These are phyloP conservation scores for Ichneumoninae sp. DNA, from an alignment of 2,888 invertebrate genomes.

Conservation along the genomic window DNA sequence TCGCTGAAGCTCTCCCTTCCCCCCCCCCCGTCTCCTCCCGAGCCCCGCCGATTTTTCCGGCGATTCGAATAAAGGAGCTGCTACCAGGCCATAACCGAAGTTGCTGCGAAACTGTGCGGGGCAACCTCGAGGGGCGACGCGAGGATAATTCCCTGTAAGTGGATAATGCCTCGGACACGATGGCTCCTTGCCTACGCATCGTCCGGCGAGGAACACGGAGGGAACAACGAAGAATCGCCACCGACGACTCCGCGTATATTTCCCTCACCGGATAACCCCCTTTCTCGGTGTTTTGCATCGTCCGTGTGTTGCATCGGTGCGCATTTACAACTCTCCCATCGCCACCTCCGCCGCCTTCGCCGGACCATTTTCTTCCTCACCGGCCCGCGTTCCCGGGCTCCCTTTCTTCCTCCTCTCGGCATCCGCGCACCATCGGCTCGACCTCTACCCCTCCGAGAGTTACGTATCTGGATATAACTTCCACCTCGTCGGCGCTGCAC, in stretches of 20 bases:
- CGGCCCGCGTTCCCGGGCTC: conserved; percentile 33
- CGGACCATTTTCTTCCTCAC: conserved; percentile 50
- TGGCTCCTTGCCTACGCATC: conserved; percentile 80
- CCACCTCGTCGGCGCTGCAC: conserved; percentile 20
- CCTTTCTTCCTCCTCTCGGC: conserved; percentile 54
- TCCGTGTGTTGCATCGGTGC: neutral
- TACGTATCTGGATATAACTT: conserved; percentile 21
- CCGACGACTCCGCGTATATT: conserved; percentile 38
- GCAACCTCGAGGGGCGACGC: conserved; percentile 41
- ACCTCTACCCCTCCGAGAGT: conserved; percentile 39
- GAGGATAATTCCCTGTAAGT: conserved; percentile 82
- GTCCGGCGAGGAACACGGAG: conserved; percentile 47
- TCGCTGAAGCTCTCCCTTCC: conserved; percentile 9
- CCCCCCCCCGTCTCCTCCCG: neutral
- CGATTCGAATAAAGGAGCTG: conserved; percentile 53
- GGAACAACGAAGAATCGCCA: conserved; percentile 59
- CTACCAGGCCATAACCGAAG: conserved; percentile 9
- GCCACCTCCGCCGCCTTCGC: conserved; percentile 50
- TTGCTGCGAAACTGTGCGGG: conserved; percentile 44
- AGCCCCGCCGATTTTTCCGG: conserved; percentile 43
- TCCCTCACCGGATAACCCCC: conserved; percentile 30
- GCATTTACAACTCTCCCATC: conserved; percentile 38
- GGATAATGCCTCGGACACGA: conserved; percentile 79
- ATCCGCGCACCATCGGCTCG: conserved; percentile 38
- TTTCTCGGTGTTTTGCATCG: conserved; percentile 19